A percentile compares a stretch with the other conserved stretches of the same genome.
Conservation (phyloP, 2,797 vertebrate genomes). For the Anguilla obscura region DNA sequence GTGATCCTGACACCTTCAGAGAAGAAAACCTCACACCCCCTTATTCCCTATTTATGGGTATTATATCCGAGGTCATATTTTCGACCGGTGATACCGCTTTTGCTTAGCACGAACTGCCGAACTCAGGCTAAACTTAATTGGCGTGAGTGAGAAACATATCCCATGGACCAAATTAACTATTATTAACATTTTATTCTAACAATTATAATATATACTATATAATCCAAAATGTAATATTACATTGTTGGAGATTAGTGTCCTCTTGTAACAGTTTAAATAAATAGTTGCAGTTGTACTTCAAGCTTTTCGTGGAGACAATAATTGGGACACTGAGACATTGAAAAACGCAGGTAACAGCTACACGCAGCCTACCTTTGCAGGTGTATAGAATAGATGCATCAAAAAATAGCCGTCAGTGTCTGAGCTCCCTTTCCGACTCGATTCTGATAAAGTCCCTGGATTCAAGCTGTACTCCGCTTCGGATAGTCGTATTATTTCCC, state of each 20-base stretch:
- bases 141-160: background rate
- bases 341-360: background rate
- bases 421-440: conserved; percentile 29
- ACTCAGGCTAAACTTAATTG: background rate
- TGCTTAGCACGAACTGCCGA: background rate
- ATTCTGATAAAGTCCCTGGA: conserved; percentile 28
- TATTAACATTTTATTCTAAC: no score
- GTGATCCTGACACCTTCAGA: background rate
- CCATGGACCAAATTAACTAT: background rate
- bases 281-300: background rate
- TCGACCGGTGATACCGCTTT: background rate
- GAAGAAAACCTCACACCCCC: background rate
- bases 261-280: background rate
- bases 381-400: conserved; percentile 49
- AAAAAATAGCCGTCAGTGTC: conserved; percentile 36
- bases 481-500: conserved; percentile 27
- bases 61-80: background rate
- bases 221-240: background rate
- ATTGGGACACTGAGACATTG: background rate
- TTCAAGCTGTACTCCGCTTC: conserved; percentile 26
- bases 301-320: background rate
- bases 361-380: conserved; percentile 52
- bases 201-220: no score
- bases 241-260: background rate
- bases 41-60: background rate